Base-by-base conservation (phyloP, 2,888 invertebrate genomes). In the Eretmocerus hayati region DNA sequence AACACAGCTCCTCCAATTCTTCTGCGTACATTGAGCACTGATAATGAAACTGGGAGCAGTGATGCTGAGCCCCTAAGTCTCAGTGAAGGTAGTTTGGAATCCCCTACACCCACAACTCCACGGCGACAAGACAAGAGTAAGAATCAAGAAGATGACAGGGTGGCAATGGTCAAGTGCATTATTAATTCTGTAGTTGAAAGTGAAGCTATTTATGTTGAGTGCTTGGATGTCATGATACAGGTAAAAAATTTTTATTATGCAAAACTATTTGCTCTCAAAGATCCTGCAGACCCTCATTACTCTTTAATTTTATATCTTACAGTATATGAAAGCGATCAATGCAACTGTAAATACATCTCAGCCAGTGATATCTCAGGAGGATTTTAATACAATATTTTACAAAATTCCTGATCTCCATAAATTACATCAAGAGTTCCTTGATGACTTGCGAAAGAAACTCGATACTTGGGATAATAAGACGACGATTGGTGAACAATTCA, bases 321-420 rank as follows among this genome's bases (percentile, higher is more conserved):
- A 93, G 89, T 93, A 92, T 66, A 91, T 90, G 85, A 89, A 90
- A 66, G 90, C 90, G 18, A 84, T 93, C 59, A 87, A 90, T 70
- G 88, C 91, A 39, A 90, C 90, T 11, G 74, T 90, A 53, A 83
- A 84, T 39, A 89, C 90, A 47, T 90, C 91, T 9, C 90, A 91
- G 70, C 91, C 91, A 38, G 88, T 94, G 52, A 87, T 93, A 63
- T 84, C 87, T 2, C 84, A 87, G 64, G 87, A 89, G 55, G 93
- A 94, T 68, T 87, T 91, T 66, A 85, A 86, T 57, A 86, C 87
- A 6, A 93, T 94, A 68, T 94, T 94, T 73, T 91, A 88, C 69
- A 90, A 91, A 74, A 90, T 94, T 70, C 88, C 90, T 1, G 90
- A 93, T 62, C 76, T 94, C 40, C 86, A 89, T 64, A 80, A 80